Evolutionary conservation across 2,888 invertebrate genomes (phyloP).

Genomic region (Rotaria macrura): DNA sequence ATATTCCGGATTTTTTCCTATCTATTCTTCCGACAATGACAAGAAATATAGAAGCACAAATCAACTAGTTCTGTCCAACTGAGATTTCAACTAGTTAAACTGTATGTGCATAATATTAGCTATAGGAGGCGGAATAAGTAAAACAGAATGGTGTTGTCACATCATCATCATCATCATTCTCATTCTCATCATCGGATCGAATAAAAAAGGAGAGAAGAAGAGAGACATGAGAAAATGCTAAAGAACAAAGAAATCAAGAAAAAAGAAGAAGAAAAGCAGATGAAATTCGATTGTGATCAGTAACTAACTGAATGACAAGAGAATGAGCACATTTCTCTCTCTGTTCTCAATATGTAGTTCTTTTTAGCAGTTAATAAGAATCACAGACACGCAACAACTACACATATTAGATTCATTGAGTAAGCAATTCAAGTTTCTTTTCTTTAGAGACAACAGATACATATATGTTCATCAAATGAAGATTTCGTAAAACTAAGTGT

Average conservation of each 20-base stretch:
- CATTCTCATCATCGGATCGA: background rate
- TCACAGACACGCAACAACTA: background rate
- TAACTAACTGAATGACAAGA: background rate
- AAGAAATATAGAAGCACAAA: background rate
- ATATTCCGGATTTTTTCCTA: background rate
- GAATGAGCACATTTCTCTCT: background rate
- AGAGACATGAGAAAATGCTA: background rate
- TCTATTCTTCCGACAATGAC: background rate
- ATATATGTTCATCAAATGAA: background rate
- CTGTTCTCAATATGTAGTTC: background rate
- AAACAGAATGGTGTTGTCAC: background rate
- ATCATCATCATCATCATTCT: background rate
- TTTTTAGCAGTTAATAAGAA: background rate
- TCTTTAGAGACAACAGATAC: background rate
- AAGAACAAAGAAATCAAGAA: background rate
- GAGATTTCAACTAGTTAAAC: background rate
- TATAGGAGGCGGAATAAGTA: background rate
- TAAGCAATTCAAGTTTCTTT: background rate
- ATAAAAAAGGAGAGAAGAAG: background rate
- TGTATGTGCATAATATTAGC: slow-evolving; percentile 1
- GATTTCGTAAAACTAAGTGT: slow-evolving; percentile 1
- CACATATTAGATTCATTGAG: background rate
- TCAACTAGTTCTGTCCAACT: background rate
- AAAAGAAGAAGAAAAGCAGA: background rate
- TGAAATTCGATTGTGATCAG: slow-evolving; percentile 6